Base-by-base conservation (phyloP, 2,888 invertebrate genomes). In the Luffia ferchaultella region DNA sequence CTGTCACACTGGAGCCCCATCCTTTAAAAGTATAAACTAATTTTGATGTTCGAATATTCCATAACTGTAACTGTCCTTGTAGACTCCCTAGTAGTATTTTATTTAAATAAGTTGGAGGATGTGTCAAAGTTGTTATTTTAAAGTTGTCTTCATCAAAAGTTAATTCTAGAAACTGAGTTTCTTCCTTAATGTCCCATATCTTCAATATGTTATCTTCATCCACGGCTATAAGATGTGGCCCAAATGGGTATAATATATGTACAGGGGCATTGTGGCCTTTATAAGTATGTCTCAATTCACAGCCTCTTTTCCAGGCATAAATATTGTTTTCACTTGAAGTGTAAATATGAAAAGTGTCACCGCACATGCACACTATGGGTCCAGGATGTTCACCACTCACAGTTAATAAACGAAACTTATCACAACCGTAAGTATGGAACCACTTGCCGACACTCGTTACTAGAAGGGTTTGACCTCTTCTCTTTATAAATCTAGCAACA, bases 71-170 rank as follows among this genome's bases (percentile, higher is more conserved):
- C 43, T 85, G 72, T 0, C 97, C 97, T 67, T 96, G 93, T 51
- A 89, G 86, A 58, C 95, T 95, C 1, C 93, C 97, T 42, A 98
- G 76, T 20, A 98, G 69, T 53, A 98, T 87, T 70, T 99, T 99
- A 68, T 99, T 98, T 16, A 97, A 73, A 69, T 98, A 99, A 0
- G 98, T 96, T 18, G 89, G 90, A 0, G 98, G 99, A 84, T 99
- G 99, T 51, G 93, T 83, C n/a, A 97, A 56, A 0, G 93, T 85
- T 0, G 93, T 90, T 20, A 98, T 89, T 60, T 88, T 84, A 66
- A 98, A 98, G n/a, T 79, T 75, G 0, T 85, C 73, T 15, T 85
- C 82, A 51, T 88, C 85, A 62, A 94, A 93, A 5, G 83, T 86
- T 1, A 93, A 70, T 62, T 93, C 92, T 19, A 90, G 67, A 57